phyloP scores from a whole-genome alignment of 2,797 vertebrate genomes.

The Fratercula arctica region DNA sequence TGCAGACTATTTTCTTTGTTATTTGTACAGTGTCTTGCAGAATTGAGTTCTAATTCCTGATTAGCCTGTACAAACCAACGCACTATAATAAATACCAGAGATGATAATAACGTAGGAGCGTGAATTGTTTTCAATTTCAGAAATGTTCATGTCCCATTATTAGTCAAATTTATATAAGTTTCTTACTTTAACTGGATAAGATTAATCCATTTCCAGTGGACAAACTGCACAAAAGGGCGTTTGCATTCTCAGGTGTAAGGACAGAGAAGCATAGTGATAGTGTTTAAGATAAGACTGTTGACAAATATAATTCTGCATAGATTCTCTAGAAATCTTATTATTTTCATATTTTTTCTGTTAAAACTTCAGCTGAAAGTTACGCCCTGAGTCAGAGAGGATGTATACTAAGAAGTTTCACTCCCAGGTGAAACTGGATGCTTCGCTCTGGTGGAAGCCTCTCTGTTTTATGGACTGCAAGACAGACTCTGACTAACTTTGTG shows the following conservation, averaged over 20 bases:
- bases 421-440: neutral
- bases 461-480: neutral
- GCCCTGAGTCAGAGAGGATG: neutral
- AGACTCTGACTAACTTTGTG: neutral
- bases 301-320: neutral
- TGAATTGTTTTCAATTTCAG: neutral
- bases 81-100: neutral
- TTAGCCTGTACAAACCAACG: neutral
- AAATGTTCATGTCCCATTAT: neutral
- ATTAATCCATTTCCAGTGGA: neutral
- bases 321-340: neutral
- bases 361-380: neutral
- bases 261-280: neutral
- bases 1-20: neutral
- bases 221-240: neutral
- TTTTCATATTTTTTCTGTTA: neutral
- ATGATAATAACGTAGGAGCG: neutral
- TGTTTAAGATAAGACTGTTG: neutral
- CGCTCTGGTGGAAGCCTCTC: accelerated
- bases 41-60: neutral
- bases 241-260: neutral
- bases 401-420: neutral
- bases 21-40: neutral
- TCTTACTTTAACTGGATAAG: neutral
- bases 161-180: neutral